Conservation (phyloP, 2,113 vertebrate genomes). For the Poeciliopsis occidentalis region DNA sequence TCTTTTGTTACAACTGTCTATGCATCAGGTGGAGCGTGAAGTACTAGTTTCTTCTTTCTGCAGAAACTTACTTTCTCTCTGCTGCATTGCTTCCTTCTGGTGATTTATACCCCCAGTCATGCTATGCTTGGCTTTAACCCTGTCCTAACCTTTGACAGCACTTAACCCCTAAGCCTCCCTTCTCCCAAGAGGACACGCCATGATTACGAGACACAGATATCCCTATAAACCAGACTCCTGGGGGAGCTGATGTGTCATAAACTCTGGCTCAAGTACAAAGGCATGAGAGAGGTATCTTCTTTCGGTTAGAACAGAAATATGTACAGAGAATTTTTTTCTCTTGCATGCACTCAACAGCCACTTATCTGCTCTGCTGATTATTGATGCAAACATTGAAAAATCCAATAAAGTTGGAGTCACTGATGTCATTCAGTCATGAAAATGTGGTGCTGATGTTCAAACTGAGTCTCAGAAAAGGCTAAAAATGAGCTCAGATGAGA, state of each 20-base stretch:
- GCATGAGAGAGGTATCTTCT: slow-evolving; percentile 19
- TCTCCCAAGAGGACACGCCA: slow-evolving; percentile 43
- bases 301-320: slow-evolving; percentile 1
- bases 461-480: no score
- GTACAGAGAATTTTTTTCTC: not conserved
- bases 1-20: slow-evolving; percentile 56
- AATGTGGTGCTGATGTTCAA: no score
- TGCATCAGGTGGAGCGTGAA: slow-evolving; percentile 53
- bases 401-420: not conserved
- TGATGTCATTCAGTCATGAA: no score
- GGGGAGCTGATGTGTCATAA: slow-evolving; percentile 39
- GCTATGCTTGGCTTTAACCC: slow-evolving; percentile 46
- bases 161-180: slow-evolving; percentile 42
- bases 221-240: slow-evolving; percentile 40
- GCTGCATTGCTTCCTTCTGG: slow-evolving; percentile 41
- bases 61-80: slow-evolving; percentile 47
- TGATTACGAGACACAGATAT: slow-evolving; percentile 29
- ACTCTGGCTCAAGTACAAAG: slow-evolving; percentile 18
- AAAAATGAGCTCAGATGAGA: no score
- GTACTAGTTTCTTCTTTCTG: slow-evolving; percentile 42
- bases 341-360: not conserved
- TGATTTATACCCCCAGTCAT: slow-evolving; percentile 62
- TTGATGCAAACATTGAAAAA: not conserved
- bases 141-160: slow-evolving; percentile 57
- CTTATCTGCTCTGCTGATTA: not conserved